Evolutionary conservation across 2,797 vertebrate species (phyloP).

Genomic region (Rhinogobio ventralis): DNA sequence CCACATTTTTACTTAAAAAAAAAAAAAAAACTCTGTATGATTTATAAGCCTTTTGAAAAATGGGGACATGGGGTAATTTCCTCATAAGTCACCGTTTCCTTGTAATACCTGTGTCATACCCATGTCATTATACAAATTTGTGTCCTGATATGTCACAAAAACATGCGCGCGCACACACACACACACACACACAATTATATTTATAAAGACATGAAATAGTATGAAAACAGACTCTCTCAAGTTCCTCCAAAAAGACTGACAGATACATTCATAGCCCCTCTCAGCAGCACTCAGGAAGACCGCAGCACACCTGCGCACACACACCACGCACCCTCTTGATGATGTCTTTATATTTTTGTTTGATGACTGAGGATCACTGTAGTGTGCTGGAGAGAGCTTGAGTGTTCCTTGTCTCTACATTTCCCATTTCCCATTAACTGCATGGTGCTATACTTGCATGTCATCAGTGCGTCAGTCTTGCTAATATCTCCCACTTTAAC

Average conservation of each 20-base stretch:
- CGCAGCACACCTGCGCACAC: background rate
- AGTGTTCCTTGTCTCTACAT: conserved; percentile 24
- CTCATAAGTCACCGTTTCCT: too few species aligned
- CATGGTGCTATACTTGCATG: conserved; percentile 38
- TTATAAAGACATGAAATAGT: conserved; percentile 13
- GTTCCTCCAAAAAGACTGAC: background rate
- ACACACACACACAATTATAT: conserved; percentile 21
- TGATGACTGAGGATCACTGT: conserved; percentile 14
- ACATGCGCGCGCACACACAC: too few species aligned
- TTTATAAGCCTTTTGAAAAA: too few species aligned
- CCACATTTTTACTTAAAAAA: too few species aligned
- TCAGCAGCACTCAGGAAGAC: conserved; percentile 7
- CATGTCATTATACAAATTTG: too few species aligned
- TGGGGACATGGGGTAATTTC: too few species aligned
- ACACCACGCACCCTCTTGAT: conserved; percentile 21
- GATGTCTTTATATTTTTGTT: conserved; percentile 47
- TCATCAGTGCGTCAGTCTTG: conserved; percentile 54
- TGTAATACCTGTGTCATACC: too few species aligned
- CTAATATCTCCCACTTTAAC: conserved; percentile 48
- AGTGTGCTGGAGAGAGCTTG: conserved; percentile 25
- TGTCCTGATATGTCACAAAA: too few species aligned
- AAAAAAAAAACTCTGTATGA: too few species aligned
- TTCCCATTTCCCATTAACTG: conserved; percentile 51
- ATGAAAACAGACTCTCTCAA: conserved; percentile 12
- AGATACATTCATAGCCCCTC: conserved; percentile 48